phyloP scores from a whole-genome alignment of 2,888 invertebrate genomes.

The Drosophila siamana region DNA sequence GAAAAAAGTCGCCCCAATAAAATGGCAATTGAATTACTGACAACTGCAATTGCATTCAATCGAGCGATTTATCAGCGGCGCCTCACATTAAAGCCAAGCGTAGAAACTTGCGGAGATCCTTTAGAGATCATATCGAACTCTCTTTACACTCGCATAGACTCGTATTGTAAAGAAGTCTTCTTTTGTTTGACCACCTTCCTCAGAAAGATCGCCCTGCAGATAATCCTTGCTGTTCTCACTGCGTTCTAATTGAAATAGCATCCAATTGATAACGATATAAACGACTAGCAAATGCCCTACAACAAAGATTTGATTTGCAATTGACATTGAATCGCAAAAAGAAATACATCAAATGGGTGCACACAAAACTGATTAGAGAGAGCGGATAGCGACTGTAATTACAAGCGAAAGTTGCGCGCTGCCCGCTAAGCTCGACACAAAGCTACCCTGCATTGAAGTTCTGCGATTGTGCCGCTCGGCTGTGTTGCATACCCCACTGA shows the following conservation, averaged over 20 bases:
- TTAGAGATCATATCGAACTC: not conserved
- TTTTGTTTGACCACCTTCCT: too few relatives aligned
- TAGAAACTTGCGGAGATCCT: not conserved
- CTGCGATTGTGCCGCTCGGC: not conserved
- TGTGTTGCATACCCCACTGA: not conserved
- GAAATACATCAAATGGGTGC: too few relatives aligned
- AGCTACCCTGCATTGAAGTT: not conserved
- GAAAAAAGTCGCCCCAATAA: conserved; percentile 45
- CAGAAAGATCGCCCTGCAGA: too few relatives aligned
- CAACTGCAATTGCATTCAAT: conserved; percentile 56
- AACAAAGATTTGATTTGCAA: too few relatives aligned
- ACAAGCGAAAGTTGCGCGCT: too few relatives aligned
- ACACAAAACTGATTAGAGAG: too few relatives aligned
- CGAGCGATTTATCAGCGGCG: conserved; percentile 36
- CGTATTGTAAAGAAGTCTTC: too few relatives aligned
- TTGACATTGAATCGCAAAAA: not conserved
- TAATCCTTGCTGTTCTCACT: not conserved
- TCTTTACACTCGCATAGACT: too few relatives aligned
- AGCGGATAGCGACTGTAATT: too few relatives aligned
- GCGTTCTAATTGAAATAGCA: not conserved
- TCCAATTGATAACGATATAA: too few relatives aligned
- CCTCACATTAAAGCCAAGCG: conserved; percentile 15
- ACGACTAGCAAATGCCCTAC: too few relatives aligned
- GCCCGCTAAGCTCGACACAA: not conserved
- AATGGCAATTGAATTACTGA: conserved; percentile 65